Conservation (phyloP, 92 coral and sea anemone species). For the Actinostola sp. region DNA sequence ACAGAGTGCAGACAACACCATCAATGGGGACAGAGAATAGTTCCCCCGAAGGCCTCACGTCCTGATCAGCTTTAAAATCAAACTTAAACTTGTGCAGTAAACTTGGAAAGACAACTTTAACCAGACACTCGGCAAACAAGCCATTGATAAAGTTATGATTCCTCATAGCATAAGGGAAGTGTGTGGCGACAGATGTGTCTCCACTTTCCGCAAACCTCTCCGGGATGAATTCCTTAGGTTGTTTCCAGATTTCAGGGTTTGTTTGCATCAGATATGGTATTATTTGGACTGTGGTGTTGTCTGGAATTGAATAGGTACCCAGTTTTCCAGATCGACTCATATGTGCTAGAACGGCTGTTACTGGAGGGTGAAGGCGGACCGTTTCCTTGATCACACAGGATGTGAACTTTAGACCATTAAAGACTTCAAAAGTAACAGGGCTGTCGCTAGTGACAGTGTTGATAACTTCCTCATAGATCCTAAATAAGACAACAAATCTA, state of each 20-base stretch:
- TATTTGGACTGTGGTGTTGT: constrained; percentile 61
- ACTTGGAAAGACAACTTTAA: constrained; percentile 46
- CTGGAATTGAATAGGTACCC: constrained; percentile 61
- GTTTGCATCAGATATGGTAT: constrained; percentile 57
- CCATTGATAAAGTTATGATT: constrained; percentile 46
- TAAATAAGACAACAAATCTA: constrained; percentile 8
- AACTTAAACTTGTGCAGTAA: constrained; percentile 47
- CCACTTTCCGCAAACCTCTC: constrained; percentile 57
- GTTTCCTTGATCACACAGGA: constrained; percentile 73
- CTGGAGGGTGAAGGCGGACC: constrained; percentile 82
- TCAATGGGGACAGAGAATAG: constrained; percentile 39
- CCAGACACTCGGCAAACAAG: constrained; percentile 33
- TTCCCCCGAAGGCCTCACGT: constrained; percentile 25
- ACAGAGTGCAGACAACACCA: constrained; percentile 55
- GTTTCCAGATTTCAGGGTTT: constrained; percentile 60
- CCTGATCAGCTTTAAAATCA: constrained; percentile 36
- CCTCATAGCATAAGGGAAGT: constrained; percentile 47
- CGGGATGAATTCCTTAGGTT: constrained; percentile 77
- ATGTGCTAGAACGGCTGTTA: constrained; percentile 48
- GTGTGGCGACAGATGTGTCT: background rate
- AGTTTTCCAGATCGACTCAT: constrained; percentile 50
- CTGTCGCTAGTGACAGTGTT: constrained; percentile 49
- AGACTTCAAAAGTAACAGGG: constrained; percentile 53
- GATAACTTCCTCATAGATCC: constrained; percentile 67
- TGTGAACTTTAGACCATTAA: constrained; percentile 48